Evolutionary conservation across 2,113 vertebrate genomes (phyloP).

Genomic region (Lophius piscatorius): DNA sequence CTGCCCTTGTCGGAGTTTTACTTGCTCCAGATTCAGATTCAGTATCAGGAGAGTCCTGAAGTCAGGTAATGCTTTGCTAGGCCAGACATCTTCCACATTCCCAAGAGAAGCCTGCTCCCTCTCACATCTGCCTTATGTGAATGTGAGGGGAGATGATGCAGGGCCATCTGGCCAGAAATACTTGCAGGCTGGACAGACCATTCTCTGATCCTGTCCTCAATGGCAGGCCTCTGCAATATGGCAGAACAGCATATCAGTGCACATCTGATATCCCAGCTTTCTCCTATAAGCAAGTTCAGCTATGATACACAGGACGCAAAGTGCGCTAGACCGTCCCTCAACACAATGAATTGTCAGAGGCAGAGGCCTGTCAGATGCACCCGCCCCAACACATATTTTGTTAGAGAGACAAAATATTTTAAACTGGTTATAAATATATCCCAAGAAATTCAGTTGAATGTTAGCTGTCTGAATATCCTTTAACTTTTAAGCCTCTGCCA

Average conservation of each 20-base stretch:
- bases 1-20: conserved; percentile 8
- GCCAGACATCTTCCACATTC: conserved; percentile 61
- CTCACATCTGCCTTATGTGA: conserved; percentile 76
- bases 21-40: conserved; percentile 44
- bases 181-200: conserved; percentile 38
- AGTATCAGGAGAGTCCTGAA: conserved; percentile 10
- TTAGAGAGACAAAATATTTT: neutral
- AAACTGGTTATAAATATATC: neutral
- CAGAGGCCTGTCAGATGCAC: no score
- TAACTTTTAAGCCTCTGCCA: no score
- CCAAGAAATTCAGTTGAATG: neutral
- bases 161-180: conserved; percentile 76
- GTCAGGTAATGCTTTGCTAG: conserved; percentile 53
- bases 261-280: conserved; percentile 68
- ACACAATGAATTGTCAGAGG: neutral
- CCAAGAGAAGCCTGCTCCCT: conserved; percentile 63
- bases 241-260: conserved; percentile 73
- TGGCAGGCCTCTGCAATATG: conserved; percentile 71
- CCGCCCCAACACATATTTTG: neutral
- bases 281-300: conserved; percentile 73
- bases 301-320: conserved; percentile 57
- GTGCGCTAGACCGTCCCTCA: neutral
- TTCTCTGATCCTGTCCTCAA: conserved; percentile 57
- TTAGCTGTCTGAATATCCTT: conserved; percentile 4
- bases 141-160: conserved; percentile 62